These are phyloP conservation scores for Eucera pruinosa DNA, from an alignment of 2,888 invertebrate genomes.

Conservation along the genomic window DNA sequence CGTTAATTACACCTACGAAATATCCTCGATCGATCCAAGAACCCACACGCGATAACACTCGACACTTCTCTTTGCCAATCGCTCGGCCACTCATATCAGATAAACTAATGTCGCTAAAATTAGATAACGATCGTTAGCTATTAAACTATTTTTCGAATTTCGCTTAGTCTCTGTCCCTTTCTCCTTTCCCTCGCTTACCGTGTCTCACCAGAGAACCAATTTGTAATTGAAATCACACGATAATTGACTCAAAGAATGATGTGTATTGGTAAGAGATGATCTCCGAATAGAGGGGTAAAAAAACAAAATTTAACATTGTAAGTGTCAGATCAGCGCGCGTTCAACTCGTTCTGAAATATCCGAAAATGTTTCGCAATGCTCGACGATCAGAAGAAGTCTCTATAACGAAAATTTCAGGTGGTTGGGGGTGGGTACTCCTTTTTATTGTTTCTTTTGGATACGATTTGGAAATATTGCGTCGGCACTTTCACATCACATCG, in stretches of 20 bases:
- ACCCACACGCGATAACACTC: slow-evolving; percentile 15
- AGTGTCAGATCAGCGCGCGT: background rate
- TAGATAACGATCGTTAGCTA: slow-evolving; percentile 70
- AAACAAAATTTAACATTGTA: background rate
- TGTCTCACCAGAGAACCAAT: background rate
- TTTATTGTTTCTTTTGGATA: slow-evolving; percentile 1
- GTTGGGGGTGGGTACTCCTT: no score
- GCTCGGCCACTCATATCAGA: slow-evolving; percentile 46
- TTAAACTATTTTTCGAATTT: slow-evolving; percentile 50
- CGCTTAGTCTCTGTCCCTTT: slow-evolving; percentile 39
- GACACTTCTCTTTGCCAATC: slow-evolving; percentile 32
- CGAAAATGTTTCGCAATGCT: background rate
- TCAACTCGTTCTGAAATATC: background rate
- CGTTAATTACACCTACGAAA: slow-evolving; percentile 18
- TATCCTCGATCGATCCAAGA: background rate
- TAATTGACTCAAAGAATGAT: background rate
- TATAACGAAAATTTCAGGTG: slow-evolving; percentile 17
- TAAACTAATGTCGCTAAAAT: slow-evolving; percentile 70
- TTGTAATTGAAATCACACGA: background rate
- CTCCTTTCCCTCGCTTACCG: slow-evolving; percentile 28
- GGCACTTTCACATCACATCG: slow-evolving; percentile 74
- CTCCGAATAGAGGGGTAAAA: background rate
- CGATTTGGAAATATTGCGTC: slow-evolving; percentile 79
- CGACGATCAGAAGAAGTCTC: background rate
- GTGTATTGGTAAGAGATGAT: background rate